These are phyloP conservation scores for Ciconia nigra DNA, from an alignment of 2,797 vertebrate genomes.

Conservation along the genomic window DNA sequence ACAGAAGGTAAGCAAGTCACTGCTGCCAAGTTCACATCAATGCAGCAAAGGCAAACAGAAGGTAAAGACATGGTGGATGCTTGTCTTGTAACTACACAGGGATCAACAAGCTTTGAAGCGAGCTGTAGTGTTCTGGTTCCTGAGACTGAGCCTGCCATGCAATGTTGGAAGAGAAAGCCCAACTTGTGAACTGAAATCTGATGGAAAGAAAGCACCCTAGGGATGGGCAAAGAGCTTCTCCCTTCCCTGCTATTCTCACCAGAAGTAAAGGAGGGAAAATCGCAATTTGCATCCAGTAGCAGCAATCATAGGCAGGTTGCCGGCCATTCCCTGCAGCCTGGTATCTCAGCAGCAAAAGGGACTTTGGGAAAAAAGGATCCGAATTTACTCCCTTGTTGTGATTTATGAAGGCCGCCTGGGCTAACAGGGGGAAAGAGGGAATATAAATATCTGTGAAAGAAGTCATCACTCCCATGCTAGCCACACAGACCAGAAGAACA, in stretches of 20 bases:
- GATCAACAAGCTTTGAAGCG: background rate
- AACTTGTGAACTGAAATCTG: background rate
- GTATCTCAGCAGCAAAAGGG: background rate
- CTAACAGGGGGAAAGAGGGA: background rate
- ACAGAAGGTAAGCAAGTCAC: background rate
- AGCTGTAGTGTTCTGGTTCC: background rate
- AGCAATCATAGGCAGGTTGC: fast-evolving
- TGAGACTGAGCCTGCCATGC: background rate
- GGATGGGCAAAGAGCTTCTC: background rate
- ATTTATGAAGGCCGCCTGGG: background rate
- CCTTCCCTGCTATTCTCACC: fast-evolving
- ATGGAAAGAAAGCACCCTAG: background rate
- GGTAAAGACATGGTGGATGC: background rate
- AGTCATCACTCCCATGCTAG: fast-evolving
- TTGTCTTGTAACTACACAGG: background rate
- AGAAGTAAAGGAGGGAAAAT: background rate
- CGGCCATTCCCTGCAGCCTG: background rate
- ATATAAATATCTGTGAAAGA: background rate
- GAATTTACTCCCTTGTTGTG: too few species aligned
- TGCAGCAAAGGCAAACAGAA: background rate
- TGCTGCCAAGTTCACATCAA: background rate
- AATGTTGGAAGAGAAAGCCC: background rate
- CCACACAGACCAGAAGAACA: too few species aligned
- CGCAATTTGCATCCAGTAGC: background rate
- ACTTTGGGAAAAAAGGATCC: background rate